Conservation (phyloP, 2,113 vertebrate genomes). For the Rhagologus leucostigma region DNA sequence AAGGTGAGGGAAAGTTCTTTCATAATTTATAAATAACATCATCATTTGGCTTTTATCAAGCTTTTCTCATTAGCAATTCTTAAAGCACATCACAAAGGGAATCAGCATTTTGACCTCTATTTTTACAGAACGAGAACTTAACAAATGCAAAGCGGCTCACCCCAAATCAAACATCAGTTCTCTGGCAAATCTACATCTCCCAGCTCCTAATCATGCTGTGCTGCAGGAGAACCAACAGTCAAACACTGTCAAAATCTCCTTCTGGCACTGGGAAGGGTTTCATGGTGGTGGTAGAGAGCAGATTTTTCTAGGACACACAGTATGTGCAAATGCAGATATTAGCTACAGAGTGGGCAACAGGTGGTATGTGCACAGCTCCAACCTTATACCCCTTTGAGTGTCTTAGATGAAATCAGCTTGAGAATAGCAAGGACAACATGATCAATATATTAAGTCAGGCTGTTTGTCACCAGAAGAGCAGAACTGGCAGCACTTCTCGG, state of each 20-base stretch:
- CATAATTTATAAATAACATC: background rate
- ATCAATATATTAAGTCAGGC: constrained; percentile 37
- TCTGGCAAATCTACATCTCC: background rate
- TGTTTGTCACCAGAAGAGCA: background rate
- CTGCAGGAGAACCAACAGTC: background rate
- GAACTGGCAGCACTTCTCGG: constrained; percentile 33
- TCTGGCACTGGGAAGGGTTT: background rate
- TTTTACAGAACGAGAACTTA: background rate
- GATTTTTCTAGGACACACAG: background rate
- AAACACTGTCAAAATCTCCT: background rate
- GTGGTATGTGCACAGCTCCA: background rate
- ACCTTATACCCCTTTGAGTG: background rate
- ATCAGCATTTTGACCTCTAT: background rate
- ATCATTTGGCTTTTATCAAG: background rate
- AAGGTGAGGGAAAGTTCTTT: background rate
- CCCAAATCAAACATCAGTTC: background rate
- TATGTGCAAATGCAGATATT: background rate
- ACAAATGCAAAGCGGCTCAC: background rate
- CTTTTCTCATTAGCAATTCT: background rate
- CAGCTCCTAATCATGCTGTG: background rate
- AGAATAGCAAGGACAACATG: background rate
- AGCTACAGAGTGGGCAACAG: background rate
- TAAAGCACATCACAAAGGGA: background rate
- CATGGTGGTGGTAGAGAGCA: background rate
- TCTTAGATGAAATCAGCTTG: background rate